Evolutionary conservation across 2,888 invertebrate species (phyloP).

Genomic region (Adelognathus sp.): DNA sequence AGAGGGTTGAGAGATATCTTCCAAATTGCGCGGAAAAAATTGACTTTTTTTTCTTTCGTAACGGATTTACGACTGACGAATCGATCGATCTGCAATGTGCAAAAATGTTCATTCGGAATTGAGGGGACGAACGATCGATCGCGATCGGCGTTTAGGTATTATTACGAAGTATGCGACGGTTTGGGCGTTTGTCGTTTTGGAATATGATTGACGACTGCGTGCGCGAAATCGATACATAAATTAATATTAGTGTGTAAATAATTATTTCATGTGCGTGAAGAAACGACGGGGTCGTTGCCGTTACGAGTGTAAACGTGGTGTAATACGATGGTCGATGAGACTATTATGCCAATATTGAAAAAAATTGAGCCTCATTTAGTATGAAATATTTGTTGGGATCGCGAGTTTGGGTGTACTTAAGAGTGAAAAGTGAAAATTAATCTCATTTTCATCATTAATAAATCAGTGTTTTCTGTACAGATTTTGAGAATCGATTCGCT

Average conservation of each 20-base stretch:
- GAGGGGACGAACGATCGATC: slow-evolving; percentile 16
- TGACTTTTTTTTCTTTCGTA: slow-evolving; percentile 17
- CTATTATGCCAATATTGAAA: slow-evolving; percentile 35
- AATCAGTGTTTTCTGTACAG: neutral
- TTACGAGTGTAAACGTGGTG: slow-evolving; percentile 3
- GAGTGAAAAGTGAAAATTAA: neutral
- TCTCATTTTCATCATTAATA: neutral
- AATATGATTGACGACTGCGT: neutral
- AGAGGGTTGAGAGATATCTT: slow-evolving; percentile 33
- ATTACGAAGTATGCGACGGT: slow-evolving; percentile 32
- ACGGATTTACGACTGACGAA: slow-evolving; percentile 42
- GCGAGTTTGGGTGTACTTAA: slow-evolving; percentile 55
- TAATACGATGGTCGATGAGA: slow-evolving; percentile 50
- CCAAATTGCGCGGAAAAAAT: slow-evolving; percentile 22
- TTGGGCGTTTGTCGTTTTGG: neutral
- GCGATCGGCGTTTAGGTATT: slow-evolving; percentile 38
- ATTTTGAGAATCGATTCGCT: neutral
- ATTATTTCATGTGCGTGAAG: neutral
- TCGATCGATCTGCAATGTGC: slow-evolving; percentile 11
- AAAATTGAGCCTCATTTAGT: slow-evolving; percentile 48
- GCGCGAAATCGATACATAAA: too few species aligned
- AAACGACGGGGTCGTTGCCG: neutral
- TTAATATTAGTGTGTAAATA: neutral
- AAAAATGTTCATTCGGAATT: neutral
- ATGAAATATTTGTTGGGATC: slow-evolving; percentile 45